These are phyloP conservation scores for Penaeus japonicus DNA, from an alignment of 1,140 invertebrate species.

Conservation along the genomic window DNA sequence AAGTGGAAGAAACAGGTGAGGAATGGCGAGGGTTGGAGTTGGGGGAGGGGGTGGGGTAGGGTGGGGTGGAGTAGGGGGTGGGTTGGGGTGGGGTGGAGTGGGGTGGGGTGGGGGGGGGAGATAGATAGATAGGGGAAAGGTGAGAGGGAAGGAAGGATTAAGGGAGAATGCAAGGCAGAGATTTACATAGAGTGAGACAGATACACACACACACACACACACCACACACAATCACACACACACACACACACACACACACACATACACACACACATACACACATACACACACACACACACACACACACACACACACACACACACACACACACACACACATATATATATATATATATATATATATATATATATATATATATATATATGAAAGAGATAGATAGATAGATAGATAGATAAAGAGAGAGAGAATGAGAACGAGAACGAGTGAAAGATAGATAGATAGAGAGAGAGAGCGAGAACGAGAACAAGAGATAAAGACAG, in stretches of 20 bases:
- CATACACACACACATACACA: no score
- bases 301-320: no score
- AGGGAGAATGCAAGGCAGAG: neutral
- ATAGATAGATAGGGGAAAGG: neutral
- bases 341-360: no score
- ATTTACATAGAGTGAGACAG: no score
- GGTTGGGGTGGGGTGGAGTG: neutral
- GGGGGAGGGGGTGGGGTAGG: neutral
- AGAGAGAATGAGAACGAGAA: neutral
- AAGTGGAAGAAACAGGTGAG: slow-evolving; percentile 53
- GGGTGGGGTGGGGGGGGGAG: neutral
- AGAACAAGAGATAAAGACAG: neutral
- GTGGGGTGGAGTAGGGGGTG: neutral
- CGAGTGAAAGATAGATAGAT: neutral
- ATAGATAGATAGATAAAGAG: neutral
- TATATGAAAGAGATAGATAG: neutral
- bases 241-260: no score
- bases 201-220: no score
- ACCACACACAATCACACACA: no score
- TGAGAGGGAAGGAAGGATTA: neutral
- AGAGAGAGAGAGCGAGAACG: neutral
- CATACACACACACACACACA: no score
- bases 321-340: no score
- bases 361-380: no score
- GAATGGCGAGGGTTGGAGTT: neutral